Base-by-base conservation (phyloP, 1,140 invertebrate genomes). In the Ectropis grisescens region DNA sequence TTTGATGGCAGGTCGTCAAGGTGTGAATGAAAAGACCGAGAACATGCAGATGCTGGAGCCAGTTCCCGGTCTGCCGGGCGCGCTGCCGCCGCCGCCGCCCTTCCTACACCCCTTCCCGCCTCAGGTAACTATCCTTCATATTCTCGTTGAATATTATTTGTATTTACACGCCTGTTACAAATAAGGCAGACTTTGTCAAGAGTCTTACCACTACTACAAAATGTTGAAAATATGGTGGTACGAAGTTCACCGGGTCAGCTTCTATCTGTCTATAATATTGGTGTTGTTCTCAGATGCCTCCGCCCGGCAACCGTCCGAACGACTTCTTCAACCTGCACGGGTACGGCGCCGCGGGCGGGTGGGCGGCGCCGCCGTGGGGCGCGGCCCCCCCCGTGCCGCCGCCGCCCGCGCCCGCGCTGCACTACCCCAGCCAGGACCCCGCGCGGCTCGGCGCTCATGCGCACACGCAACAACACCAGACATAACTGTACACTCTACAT, bases 401-500 rank as follows among this genome's bases (percentile, higher is more conserved):
- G 83, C 28, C 86, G 64, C 46, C 80, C 70, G 69, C 81, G 13
- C 64, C 62, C 33, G 69, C 83, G 0, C 89, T 97, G 25, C 94
- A 97, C 74, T 98, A 98, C 85, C 95, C 95, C 1, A 96, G 94
- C 59, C 95, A 97, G 66, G 95, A 98, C 86, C 95, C 95, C 4
- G 90, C 90, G 11, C 86, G 95, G 38, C 89, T 98, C 84, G 95
- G 96, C 0, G 87, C 90, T 0, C 76, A 81, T 19, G 72, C 72
- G 9, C 69, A 74, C 25, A 60, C 69, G 2, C 55, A 58, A 22
- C 22, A 43, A 0, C 69, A 67, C 2, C 69, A 74, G 33, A 65
- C 67, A 2, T 76, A 71, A 36, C n/a, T n/a, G n/a, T n/a, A n/a
- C n/a, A n/a, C n/a, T n/a, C n/a, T n/a, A n/a, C n/a, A n/a, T n/a